Conservation (phyloP, 2,888 invertebrate genomes). For the Parochlus steinenii region DNA sequence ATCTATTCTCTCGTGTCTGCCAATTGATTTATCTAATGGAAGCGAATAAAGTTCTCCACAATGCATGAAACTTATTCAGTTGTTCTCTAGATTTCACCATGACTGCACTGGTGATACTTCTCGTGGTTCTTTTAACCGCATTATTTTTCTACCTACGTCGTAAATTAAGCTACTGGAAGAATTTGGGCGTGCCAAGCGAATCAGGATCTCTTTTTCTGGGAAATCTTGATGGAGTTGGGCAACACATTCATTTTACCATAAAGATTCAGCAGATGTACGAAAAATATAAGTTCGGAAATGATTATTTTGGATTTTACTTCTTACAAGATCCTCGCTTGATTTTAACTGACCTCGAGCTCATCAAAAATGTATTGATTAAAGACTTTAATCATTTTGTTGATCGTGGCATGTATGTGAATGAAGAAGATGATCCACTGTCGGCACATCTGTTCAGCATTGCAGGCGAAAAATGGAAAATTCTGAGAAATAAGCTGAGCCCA, state of each 20-base stretch:
- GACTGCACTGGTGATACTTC: too few species aligned
- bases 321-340: slow-evolving; percentile 4
- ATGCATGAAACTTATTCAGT: too few species aligned
- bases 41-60: too few species aligned
- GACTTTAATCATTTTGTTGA: slow-evolving; percentile 8
- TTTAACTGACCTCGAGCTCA: slow-evolving; percentile 8
- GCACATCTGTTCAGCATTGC: slow-evolving; percentile 1
- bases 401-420: slow-evolving; percentile 1
- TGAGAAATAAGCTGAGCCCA: background rate
- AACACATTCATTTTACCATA: background rate
- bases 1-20: too few species aligned
- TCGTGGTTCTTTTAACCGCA: background rate
- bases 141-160: slow-evolving; percentile 3
- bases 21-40: too few species aligned
- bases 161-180: background rate
- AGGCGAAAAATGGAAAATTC: background rate
- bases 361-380: slow-evolving; percentile 11
- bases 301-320: slow-evolving; percentile 8
- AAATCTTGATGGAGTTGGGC: slow-evolving; percentile 4
- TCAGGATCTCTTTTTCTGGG: background rate
- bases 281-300: slow-evolving; percentile 5
- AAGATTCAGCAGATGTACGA: slow-evolving; percentile 9
- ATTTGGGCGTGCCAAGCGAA: background rate
- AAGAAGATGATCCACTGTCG: slow-evolving; percentile 2
- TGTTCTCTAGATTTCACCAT: too few species aligned